Base-by-base conservation (phyloP, 2,113 vertebrate species). In the Osmerus eperlanus region DNA sequence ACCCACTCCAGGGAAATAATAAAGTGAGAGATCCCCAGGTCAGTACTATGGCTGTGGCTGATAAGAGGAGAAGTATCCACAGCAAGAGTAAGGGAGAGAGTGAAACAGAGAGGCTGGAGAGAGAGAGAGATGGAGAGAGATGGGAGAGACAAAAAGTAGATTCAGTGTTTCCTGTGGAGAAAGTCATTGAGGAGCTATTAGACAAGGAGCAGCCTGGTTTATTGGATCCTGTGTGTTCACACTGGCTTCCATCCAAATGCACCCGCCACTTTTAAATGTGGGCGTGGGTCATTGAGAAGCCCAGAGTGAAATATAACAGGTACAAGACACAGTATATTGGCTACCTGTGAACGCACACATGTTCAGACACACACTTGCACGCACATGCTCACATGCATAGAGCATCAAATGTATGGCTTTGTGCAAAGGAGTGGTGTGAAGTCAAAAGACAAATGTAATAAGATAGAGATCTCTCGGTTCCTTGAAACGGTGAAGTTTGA, bases 391-490 rank as follows among this genome's bases (percentile, higher is more conserved):
- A 59, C 3, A 60, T 1, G 19, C 58, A 21, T 2, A 59, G 16
- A 59, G 28, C 32, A 15, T n/a, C 63, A 11, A 65, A 36, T 1
- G 0, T 3, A 47, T 16, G 32, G 8, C 32, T n/a, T 65, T 6
- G 58, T 60, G 58, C 7, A 19, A 8, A 19, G 19, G 58, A 60
- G 58, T 14, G 14, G 61, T 32, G 61, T 5, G 61, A 28, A 32
- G 28, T 16, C 16, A 16, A 28, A 63, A 65, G 66, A 73, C 60
- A 62, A 65, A 74, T 19, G 60, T 72, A 15, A 60, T 18, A 25
- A 47, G 70, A 67, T 78, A 71, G 56, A 8, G 32, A 74, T 76
- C 52, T 52, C 52, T 65, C 36, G 25, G 67, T 58, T 65, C 23
- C 55, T 36, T 60, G 16, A 60, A 69, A 69, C 64, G 16, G 41